A percentile compares a stretch with the other conserved stretches of the same genome.
These are phyloP conservation scores for Typhlichthys subterraneus DNA, from an alignment of 2,797 vertebrate species.

Conservation along the genomic window DNA sequence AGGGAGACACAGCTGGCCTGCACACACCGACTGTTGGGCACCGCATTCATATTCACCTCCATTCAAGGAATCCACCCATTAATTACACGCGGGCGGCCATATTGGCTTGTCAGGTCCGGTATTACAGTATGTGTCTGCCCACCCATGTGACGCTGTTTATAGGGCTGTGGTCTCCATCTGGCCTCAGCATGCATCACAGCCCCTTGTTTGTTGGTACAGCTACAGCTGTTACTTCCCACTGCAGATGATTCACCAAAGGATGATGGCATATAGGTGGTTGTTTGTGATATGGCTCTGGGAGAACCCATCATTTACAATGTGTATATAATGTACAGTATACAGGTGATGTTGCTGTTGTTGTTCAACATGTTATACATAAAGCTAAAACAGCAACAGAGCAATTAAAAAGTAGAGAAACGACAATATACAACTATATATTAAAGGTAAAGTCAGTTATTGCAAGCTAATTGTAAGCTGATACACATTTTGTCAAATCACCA, in stretches of 20 bases:
- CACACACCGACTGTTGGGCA: constrained; percentile 18
- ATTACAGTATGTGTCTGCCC: constrained; percentile 22
- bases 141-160: constrained; percentile 21
- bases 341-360: too few species aligned
- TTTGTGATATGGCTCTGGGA: background rate
- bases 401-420: too few species aligned
- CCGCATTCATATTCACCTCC: constrained; percentile 36
- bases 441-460: too few species aligned
- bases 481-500: too few species aligned
- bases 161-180: constrained; percentile 20
- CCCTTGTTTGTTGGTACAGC: constrained; percentile 11
- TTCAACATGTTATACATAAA: too few species aligned
- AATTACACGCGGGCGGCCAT: background rate
- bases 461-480: too few species aligned
- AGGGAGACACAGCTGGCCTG: constrained; percentile 36
- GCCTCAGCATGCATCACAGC: constrained; percentile 17
- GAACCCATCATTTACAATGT: too few species aligned
- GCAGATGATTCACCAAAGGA: too few species aligned
- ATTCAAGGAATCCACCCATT: background rate
- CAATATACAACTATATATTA: too few species aligned
- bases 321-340: too few species aligned
- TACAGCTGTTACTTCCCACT: constrained; percentile 25
- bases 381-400: too few species aligned
- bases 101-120: background rate
- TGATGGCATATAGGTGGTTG: background rate